phyloP scores from a whole-genome alignment of 2,888 invertebrate species.

The Belgica antarctica region DNA sequence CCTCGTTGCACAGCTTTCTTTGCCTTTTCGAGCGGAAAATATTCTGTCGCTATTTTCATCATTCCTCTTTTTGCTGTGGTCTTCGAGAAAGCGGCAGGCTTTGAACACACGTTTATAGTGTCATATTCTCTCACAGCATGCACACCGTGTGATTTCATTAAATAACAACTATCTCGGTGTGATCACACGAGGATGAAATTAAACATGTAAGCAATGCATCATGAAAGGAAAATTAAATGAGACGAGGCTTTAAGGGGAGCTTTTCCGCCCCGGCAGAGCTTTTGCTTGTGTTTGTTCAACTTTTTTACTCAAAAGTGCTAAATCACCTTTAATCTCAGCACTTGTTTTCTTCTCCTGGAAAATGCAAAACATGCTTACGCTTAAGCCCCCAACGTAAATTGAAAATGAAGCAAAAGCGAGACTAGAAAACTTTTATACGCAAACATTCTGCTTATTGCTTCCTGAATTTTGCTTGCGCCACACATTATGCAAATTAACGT shows the following conservation, averaged over 20 bases:
- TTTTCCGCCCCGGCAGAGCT: no score
- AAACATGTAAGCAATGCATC: not conserved
- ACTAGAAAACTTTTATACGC: not conserved
- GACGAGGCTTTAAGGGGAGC: not conserved
- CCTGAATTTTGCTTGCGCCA: conserved; percentile 2
- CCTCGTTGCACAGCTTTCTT: not conserved
- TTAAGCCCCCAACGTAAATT: not conserved
- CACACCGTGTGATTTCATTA: not conserved
- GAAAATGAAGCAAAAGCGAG: conserved; percentile 18
- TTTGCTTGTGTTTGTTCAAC: no score
- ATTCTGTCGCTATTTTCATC: not conserved
- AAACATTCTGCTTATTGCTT: not conserved
- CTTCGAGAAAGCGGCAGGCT: not conserved
- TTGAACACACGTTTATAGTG: conserved; percentile 7
- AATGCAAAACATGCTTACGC: conserved; percentile 9
- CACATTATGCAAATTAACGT: conserved; percentile 32
- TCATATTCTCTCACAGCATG: conserved; percentile 30
- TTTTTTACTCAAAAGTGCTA: no score
- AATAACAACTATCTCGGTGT: not conserved
- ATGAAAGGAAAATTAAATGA: conserved; percentile 5
- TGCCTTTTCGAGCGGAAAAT: not conserved
- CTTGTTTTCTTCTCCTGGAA: not conserved
- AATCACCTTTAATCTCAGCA: conserved; percentile 2
- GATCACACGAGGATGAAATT: not conserved
- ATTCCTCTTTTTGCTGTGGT: no score